phyloP scores from a whole-genome alignment of 2,888 invertebrate genomes.

The Aelia acuminata region DNA sequence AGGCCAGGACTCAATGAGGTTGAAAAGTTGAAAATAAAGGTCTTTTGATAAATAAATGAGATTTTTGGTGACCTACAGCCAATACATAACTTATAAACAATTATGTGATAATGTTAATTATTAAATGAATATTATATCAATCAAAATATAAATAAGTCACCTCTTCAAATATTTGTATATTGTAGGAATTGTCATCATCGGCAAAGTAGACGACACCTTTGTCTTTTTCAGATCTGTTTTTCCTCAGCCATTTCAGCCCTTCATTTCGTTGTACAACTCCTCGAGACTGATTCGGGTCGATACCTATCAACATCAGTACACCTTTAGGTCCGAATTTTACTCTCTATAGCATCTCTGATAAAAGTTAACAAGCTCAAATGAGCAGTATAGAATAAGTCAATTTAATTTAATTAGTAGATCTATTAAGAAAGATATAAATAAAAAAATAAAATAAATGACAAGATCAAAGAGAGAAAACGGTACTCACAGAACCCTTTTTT shows the following conservation, averaged over 20 bases:
- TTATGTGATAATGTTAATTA: too few relatives aligned
- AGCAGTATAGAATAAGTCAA: background rate
- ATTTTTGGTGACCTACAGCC: too few relatives aligned
- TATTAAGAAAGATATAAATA: background rate
- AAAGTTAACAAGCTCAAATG: background rate
- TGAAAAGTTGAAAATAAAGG: too few relatives aligned
- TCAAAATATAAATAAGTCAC: conserved; percentile 70
- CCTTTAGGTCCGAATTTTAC: conserved; percentile 43
- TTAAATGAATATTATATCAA: too few relatives aligned
- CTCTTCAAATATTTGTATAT: conserved; percentile 90
- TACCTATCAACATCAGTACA: conserved; percentile 70
- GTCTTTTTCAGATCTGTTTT: conserved; percentile 75
- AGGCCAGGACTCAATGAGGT: too few relatives aligned
- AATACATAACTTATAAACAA: too few relatives aligned
- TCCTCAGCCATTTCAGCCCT: conserved; percentile 85
- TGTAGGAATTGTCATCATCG: conserved; percentile 97
- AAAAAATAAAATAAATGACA: background rate
- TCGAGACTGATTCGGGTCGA: conserved; percentile 84
- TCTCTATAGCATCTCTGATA: background rate
- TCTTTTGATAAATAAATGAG: too few relatives aligned
- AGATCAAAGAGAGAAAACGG: conserved; percentile 14
- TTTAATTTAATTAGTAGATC: too few relatives aligned
- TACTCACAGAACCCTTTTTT: conserved; percentile 70
- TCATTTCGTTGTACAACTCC: conserved; percentile 93
- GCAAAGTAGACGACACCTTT: conserved; percentile 92